Conservation (phyloP, 2,113 vertebrate species). For the Odocoileus hemionus region DNA sequence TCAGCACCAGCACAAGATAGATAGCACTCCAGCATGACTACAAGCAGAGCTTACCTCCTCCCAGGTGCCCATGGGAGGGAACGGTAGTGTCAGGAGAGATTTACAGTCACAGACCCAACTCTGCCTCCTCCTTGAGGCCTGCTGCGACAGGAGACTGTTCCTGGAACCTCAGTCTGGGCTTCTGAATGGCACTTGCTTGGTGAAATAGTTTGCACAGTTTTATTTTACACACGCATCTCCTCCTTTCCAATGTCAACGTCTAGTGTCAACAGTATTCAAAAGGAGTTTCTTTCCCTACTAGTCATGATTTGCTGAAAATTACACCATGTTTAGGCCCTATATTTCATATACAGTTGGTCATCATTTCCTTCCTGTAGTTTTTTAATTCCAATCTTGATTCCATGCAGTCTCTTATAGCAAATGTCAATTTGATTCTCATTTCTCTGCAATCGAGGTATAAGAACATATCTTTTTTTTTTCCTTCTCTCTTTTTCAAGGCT, state of each 20-base stretch:
- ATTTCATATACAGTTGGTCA: background rate
- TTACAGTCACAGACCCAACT: background rate
- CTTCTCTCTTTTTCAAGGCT: background rate
- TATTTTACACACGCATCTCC: background rate
- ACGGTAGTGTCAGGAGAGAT: background rate
- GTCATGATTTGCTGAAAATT: background rate
- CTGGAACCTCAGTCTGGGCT: background rate
- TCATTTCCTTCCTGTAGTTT: background rate
- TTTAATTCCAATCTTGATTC: background rate
- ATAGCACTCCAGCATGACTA: accelerated
- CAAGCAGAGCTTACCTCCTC: too few species aligned
- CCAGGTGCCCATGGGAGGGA: background rate
- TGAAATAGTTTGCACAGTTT: background rate
- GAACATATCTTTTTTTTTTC: too few species aligned
- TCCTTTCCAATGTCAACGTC: background rate
- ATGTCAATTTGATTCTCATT: background rate
- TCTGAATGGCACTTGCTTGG: background rate
- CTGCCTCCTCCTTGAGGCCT: background rate
- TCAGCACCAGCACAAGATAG: background rate
- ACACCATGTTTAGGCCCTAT: background rate
- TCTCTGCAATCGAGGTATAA: background rate
- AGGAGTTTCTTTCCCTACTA: background rate
- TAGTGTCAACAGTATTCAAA: background rate
- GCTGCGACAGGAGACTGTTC: background rate
- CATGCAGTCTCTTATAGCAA: background rate